These are phyloP conservation scores for Drosophila nasuta DNA, from an alignment of 1,140 invertebrate genomes.

Conservation along the genomic window DNA sequence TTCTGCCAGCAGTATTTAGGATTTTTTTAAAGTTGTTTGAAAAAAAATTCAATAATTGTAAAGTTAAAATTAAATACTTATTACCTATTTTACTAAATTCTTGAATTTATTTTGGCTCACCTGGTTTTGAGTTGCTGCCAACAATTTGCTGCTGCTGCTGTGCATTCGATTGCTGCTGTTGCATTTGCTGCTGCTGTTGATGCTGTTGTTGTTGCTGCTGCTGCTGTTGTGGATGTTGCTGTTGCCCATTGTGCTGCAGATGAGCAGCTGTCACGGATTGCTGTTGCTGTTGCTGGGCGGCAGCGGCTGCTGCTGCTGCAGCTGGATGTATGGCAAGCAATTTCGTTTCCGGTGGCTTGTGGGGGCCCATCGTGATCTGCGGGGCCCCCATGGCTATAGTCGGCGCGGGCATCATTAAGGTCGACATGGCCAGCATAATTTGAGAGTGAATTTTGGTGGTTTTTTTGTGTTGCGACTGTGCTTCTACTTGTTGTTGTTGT, in stretches of 20 bases:
- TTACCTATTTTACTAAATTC: background rate
- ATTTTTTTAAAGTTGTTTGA: no score
- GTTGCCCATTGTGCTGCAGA: slow-evolving; percentile 80
- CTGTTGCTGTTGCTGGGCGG: slow-evolving; percentile 74
- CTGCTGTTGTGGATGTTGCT: slow-evolving; percentile 72
- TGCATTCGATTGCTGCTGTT: slow-evolving; percentile 46
- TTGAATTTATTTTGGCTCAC: slow-evolving; percentile 44
- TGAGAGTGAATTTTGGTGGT: slow-evolving; percentile 79
- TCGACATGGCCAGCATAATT: slow-evolving; percentile 85
- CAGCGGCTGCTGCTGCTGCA: slow-evolving; percentile 73
- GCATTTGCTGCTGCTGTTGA: slow-evolving; percentile 59
- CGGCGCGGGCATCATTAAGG: slow-evolving; percentile 84
- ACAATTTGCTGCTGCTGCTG: slow-evolving; percentile 61
- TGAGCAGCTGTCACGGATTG: slow-evolving; percentile 68
- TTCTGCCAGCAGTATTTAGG: no score
- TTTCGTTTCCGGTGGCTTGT: slow-evolving; percentile 85
- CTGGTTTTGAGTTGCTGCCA: slow-evolving; percentile 77
- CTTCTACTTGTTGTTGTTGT: background rate
- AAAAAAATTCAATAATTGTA: background rate
- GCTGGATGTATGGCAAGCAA: slow-evolving; percentile 84
- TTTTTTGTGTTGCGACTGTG: slow-evolving; percentile 1
- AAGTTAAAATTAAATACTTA: background rate
- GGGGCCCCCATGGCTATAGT: slow-evolving; percentile 84
- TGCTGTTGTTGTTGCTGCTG: slow-evolving; percentile 65
- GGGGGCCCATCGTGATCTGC: slow-evolving; percentile 83